A percentile compares a stretch with the other conserved stretches of the same genome.
Conservation (phyloP, 2,797 vertebrate species). For the Poeciliopsis presidionis region DNA sequence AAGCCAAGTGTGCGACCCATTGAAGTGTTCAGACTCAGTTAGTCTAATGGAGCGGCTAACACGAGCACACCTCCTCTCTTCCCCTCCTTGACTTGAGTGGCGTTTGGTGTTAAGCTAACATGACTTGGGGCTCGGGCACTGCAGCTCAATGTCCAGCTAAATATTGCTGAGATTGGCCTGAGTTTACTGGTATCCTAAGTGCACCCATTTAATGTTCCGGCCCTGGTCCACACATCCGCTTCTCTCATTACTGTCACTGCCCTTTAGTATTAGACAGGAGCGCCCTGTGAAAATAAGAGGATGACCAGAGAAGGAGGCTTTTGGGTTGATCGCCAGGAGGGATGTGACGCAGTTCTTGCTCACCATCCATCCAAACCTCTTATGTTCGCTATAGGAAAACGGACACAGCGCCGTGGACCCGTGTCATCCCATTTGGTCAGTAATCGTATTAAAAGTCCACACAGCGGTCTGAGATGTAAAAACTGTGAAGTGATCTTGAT, state of each 20-base stretch:
- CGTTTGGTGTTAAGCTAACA: conserved; percentile 70
- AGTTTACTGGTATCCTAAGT: conserved; percentile 78
- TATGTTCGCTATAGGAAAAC: conserved; percentile 66
- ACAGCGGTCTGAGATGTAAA: conserved; percentile 36
- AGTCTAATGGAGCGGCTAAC: conserved; percentile 26
- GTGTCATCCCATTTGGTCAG: conserved; percentile 54
- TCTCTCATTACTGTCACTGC: conserved; percentile 77
- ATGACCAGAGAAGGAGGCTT: conserved; percentile 50
- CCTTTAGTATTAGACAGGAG: conserved; percentile 67
- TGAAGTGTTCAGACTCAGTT: conserved; percentile 54
- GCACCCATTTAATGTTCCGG: conserved; percentile 68
- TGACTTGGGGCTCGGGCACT: conserved; percentile 67
- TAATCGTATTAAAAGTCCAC: conserved; percentile 75
- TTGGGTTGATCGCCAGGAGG: conserved; percentile 58
- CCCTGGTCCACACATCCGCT: conserved; percentile 57
- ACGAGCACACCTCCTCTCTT: conserved; percentile 21
- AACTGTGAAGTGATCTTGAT: conserved; percentile 46
- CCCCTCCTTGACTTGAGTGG: conserved; percentile 48
- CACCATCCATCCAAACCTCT: conserved; percentile 64
- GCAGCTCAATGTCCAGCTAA: conserved; percentile 79
- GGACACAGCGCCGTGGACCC: conserved; percentile 52
- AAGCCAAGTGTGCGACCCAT: conserved; percentile 49
- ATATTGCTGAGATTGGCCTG: conserved; percentile 81
- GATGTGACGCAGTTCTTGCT: conserved; percentile 43
- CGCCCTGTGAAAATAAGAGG: conserved; percentile 54